Conservation (phyloP, 2,797 vertebrate species). For the Anabacerthia variegaticeps region DNA sequence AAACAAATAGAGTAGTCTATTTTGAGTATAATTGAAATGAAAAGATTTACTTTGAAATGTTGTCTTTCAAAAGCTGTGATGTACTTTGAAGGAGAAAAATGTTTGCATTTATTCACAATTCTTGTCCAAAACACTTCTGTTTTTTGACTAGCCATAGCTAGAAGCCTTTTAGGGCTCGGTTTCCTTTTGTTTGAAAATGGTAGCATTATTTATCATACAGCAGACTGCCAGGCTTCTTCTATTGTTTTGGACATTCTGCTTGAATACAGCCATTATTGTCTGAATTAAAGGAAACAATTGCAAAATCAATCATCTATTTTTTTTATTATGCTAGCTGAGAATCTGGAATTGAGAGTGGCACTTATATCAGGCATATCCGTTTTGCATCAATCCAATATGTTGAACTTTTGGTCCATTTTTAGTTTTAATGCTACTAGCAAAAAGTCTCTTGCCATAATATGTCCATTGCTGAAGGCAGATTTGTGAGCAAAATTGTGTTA, state of each 20-base stretch:
- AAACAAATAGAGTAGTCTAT: neutral
- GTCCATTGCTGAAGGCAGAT: neutral
- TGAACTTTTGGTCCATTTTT: neutral
- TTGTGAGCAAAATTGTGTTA: neutral
- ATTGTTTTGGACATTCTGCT: neutral
- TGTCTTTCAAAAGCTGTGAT: neutral
- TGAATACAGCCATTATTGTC: neutral
- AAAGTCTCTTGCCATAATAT: neutral
- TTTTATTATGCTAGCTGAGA: neutral
- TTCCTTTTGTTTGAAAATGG: slow-evolving; percentile 9
- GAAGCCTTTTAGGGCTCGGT: neutral
- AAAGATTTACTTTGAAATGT: neutral
- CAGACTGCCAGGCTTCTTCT: neutral
- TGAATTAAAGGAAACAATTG: neutral
- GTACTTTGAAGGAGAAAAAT: neutral
- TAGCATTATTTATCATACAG: neutral
- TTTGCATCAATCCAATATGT: neutral
- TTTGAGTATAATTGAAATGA: neutral
- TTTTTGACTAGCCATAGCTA: neutral
- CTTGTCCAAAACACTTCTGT: neutral
- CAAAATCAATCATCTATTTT: neutral
- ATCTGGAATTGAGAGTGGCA: neutral
- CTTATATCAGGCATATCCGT: neutral
- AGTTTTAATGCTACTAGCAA: neutral
- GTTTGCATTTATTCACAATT: neutral